phyloP scores from a whole-genome alignment of 2,888 invertebrate species.

The Anarsia innoxiella region DNA sequence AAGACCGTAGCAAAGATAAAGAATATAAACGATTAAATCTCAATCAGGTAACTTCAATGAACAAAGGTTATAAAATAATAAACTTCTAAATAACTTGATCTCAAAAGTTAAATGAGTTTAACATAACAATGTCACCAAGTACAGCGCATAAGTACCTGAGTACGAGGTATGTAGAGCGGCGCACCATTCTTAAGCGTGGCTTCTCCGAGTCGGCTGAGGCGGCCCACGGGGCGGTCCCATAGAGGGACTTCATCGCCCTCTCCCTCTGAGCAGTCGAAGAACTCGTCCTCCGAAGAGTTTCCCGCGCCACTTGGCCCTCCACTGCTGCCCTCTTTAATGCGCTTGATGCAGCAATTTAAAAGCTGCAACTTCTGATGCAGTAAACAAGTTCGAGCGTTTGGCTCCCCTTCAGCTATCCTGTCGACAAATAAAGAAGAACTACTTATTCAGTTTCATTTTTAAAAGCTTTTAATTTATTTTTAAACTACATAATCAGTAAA shows the following conservation, averaged over 20 bases:
- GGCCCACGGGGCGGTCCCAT: conserved; percentile 56
- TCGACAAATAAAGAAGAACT: conserved; percentile 38
- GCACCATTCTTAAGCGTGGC: conserved; percentile 56
- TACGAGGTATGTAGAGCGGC: conserved; percentile 57
- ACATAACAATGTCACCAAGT: too few species aligned
- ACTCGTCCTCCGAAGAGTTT: conserved; percentile 78
- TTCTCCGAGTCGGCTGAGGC: conserved; percentile 49
- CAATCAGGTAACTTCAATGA: conserved; percentile 3
- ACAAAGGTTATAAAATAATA: too few species aligned
- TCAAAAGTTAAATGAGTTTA: too few species aligned
- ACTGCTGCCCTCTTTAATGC: conserved; percentile 64
- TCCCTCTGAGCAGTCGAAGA: conserved; percentile 84
- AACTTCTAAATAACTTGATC: too few species aligned
- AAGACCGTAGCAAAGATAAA: background rate
- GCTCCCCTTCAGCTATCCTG: conserved; percentile 87
- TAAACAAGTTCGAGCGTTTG: conserved; percentile 91
- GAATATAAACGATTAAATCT: conserved; percentile 7
- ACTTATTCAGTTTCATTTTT: too few species aligned
- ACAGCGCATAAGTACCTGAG: conserved; percentile 56
- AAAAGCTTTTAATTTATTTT: too few species aligned
- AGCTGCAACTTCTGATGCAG: conserved; percentile 96
- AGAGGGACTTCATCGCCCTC: conserved; percentile 64
- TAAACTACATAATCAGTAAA: too few species aligned
- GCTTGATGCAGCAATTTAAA: conserved; percentile 85
- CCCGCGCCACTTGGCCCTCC: conserved; percentile 33